These are phyloP conservation scores for Aphidius ervi DNA, from an alignment of 1,140 invertebrate genomes.

Conservation along the genomic window DNA sequence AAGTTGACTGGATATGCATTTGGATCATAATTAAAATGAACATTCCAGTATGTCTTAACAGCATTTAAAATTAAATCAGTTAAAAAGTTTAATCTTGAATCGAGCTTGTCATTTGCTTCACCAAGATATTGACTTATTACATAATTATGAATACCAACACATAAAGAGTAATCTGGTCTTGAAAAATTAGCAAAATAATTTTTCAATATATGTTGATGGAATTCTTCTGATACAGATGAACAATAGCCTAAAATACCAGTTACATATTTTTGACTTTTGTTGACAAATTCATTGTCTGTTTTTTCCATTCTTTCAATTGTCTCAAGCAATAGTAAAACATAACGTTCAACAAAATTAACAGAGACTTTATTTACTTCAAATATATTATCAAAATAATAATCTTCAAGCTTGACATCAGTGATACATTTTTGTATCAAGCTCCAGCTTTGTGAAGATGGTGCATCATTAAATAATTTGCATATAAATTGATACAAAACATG, in stretches of 20 bases:
- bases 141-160: background rate
- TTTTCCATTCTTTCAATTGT: background rate
- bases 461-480: constrained; percentile 22
- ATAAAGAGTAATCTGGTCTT: too few relatives aligned
- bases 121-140: background rate
- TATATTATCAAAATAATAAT: constrained; percentile 21
- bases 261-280: background rate
- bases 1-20: background rate
- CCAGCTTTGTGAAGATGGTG: constrained; percentile 28
- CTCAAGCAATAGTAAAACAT: constrained; percentile 5
- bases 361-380: constrained; percentile 19
- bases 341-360: constrained; percentile 29
- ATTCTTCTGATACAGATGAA: background rate
- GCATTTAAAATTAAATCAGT: background rate
- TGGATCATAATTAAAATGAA: background rate
- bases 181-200: background rate
- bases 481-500: constrained; percentile 25
- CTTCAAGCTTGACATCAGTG: constrained; percentile 18
- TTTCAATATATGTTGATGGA: background rate
- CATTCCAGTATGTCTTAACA: background rate
- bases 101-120: background rate
- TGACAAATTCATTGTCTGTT: background rate
- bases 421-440: constrained; percentile 24
- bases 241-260: background rate
- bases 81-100: background rate